Base-by-base conservation (phyloP, 2,888 invertebrate genomes). In the Mayetiola destructor region DNA sequence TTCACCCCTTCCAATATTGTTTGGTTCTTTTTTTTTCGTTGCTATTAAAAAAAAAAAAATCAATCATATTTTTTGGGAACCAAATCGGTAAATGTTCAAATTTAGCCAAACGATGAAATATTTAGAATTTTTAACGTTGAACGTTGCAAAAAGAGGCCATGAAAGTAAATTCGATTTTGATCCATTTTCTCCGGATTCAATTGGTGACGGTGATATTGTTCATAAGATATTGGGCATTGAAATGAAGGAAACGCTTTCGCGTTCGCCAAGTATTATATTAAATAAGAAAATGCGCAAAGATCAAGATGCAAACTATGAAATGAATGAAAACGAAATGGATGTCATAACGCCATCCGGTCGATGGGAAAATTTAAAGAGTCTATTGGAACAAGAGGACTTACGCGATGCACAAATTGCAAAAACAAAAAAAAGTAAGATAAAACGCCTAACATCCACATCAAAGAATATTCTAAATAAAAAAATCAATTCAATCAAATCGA, bases 401-500 rank as follows among this genome's bases (percentile, higher is more conserved):
- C 70, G 81, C 62, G 71, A 29, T 80, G 62, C 73, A 75, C 58
- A 69, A 71, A 14, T 2, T 16, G 10, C 5, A 5, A 18, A 14
- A 1, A n/a, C 16, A 62, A 72, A 76, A 61, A 66, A 75, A 57
- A 66, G 80, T 20, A 79, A 79, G 55, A 75, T 85, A 52, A 81
- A 78, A 61, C 81, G 80, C 60, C 72, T 86, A 0, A 82, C 80
- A 64, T 75, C 67, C 67, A 72, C 79, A n/a, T 78, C 78, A 0
- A 77, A 77, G 54, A 76, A 75, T 65, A 76, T 82, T 30, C 75
- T 85, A 14, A 73, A 78, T 1, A 81, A 78, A 64, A 79, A 78
- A 64, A 80, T 81, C 62, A 76, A 75, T 1, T 77, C 76, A n/a
- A 67, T 79, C n/a, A 76, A 78, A 64, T 70, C 53, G 75, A 77